A percentile compares a stretch with the other conserved stretches of the same genome.
Evolutionary conservation across 2,113 vertebrate species (phyloP).

Genomic region (Hystrix brachyura): DNA sequence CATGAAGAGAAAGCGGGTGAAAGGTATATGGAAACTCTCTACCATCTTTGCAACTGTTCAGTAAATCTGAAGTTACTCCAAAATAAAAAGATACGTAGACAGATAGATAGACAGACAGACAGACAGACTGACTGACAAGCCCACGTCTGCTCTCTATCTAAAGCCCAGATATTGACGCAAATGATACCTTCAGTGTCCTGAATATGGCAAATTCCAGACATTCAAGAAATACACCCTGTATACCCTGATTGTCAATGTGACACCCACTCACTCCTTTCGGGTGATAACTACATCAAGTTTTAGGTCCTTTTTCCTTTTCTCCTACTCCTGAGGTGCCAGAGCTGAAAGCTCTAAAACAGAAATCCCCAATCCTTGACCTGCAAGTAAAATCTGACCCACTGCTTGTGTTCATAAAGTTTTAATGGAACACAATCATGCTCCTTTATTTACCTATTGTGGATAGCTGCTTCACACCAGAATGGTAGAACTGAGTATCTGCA

Average conservation of each 20-base stretch:
- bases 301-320: background rate
- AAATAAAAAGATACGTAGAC: background rate
- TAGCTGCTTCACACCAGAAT: background rate
- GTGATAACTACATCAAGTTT: background rate
- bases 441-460: background rate
- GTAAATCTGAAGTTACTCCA: background rate
- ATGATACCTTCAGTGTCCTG: background rate
- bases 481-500: background rate
- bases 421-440: background rate
- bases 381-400: background rate
- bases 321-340: background rate
- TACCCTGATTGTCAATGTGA: background rate
- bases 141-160: background rate
- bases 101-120: background rate
- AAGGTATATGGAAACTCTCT: background rate
- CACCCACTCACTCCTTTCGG: background rate
- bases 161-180: background rate
- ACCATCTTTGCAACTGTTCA: background rate
- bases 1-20: background rate
- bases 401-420: conserved; percentile 14
- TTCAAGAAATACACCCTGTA: background rate
- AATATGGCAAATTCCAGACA: background rate
- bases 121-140: background rate
- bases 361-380: background rate
- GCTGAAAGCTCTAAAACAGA: background rate